phyloP scores from a whole-genome alignment of 2,888 invertebrate species.

The Cotesia congregata region DNA sequence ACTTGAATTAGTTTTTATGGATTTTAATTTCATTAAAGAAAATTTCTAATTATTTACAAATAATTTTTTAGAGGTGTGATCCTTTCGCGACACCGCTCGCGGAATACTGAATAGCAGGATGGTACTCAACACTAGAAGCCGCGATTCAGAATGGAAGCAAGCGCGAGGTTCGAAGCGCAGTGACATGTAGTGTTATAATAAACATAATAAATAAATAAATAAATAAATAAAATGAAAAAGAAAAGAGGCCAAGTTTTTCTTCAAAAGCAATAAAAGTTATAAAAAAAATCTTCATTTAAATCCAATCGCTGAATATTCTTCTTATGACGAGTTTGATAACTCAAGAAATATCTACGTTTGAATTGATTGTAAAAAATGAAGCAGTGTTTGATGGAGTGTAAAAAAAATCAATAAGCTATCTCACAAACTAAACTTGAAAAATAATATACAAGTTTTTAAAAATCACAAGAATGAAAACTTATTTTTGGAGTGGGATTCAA shows the following conservation, averaged over 20 bases:
- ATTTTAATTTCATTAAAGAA: no score
- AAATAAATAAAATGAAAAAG: neutral
- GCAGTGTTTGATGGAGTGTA: neutral
- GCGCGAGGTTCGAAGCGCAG: constrained; percentile 40
- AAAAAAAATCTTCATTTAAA: no score
- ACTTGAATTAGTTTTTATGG: no score
- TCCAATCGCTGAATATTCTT: no score
- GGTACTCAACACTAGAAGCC: constrained; percentile 45
- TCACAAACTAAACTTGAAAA: neutral
- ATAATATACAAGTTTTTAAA: neutral
- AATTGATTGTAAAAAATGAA: no score
- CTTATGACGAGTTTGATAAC: no score
- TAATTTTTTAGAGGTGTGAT: constrained; percentile 34
- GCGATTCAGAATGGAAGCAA: constrained; percentile 31
- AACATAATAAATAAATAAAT: constrained; percentile 38
- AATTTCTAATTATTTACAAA: constrained; percentile 5
- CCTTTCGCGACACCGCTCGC: constrained; percentile 52
- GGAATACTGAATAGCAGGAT: constrained; percentile 52
- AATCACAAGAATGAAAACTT: neutral
- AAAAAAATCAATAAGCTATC: neutral
- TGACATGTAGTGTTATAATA: constrained; percentile 26
- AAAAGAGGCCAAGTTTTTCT: no score
- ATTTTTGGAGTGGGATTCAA: constrained; percentile 24
- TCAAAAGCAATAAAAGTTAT: no score
- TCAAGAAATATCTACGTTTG: no score